Evolutionary conservation across 2,888 invertebrate genomes (phyloP), one percentile per base, ranked within the genome.

Genomic region (Eilema sororculum): DNA sequence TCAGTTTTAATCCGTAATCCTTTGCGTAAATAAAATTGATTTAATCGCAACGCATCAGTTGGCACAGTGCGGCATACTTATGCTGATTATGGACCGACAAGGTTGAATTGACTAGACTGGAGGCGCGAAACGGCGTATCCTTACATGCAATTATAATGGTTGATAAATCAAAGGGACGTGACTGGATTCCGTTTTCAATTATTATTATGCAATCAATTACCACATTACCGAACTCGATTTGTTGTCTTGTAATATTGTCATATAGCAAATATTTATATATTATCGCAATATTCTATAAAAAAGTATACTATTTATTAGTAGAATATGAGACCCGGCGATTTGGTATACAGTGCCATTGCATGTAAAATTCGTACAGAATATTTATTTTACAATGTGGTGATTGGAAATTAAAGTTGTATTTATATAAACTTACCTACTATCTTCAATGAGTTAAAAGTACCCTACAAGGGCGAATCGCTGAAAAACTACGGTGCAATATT

Each of bases 401-500:
- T n/a, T n/a, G 9, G 4, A 52, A 52, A 9, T 41, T 16, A 16
- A 46, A 16, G 20, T 46, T 46, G 6, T 46, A 46, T 46, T 46
- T 6, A 5, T 46, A 20, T 5, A 41, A 41, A 57, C 6, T 13
- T 20, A 57, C 6, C 6, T 20, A 3, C 30, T 56, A 10, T 57
- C 4, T 57, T 52, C 25, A 58, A 33, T 22, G 6, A 30, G 33
- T 60, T 58, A 58, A 33, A 37, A 30, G 24, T 61, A 46, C 68
- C 70, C 62, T 74, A 37, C 10, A 80, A 77, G 69, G 69, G 75
- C 24, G 9, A 57, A 62, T 57, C 24, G 16, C 71, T 71, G 70
- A 67, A 74, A 78, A 74, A 75, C 68, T 73, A 77, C 72, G 80
- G 83, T 81, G 81, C 87, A 86, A 84, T 87, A 85, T 87, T 85